Conservation (phyloP, 1,140 invertebrate species). For the Chelonus insularis region DNA sequence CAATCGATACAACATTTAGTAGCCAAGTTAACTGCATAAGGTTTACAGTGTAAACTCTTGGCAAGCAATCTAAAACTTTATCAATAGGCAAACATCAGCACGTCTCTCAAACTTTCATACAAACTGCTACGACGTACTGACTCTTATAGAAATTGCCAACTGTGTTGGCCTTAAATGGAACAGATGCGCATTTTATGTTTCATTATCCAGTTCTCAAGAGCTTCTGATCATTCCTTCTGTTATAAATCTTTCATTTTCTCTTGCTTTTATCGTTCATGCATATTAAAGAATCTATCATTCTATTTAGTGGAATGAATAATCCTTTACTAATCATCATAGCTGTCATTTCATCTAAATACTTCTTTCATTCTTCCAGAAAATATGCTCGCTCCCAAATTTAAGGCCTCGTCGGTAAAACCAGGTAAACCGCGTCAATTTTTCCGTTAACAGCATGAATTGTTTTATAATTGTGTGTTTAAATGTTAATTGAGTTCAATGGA, state of each 20-base stretch:
- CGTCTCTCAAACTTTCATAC: conserved; percentile 22
- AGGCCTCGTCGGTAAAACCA: conserved; percentile 73
- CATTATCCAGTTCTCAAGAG: background rate
- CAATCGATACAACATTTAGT: background rate
- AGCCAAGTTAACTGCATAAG: background rate
- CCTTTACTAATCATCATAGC: no score
- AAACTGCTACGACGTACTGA: conserved; percentile 24
- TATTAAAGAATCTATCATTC: no score
- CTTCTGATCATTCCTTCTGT: conserved; percentile 32
- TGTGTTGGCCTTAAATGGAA: conserved; percentile 19
- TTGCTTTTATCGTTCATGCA: no score
- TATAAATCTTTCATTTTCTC: no score
- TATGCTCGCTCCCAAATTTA: conserved; percentile 77
- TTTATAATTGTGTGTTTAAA: no score
- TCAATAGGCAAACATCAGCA: conserved; percentile 26
- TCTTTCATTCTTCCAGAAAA: conserved; percentile 67
- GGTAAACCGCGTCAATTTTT: conserved; percentile 69
- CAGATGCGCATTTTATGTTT: conserved; percentile 19
- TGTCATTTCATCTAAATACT: background rate
- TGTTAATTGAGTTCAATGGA: no score
- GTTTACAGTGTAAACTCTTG: background rate
- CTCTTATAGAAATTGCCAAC: conserved; percentile 9
- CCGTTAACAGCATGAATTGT: no score
- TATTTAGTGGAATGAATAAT: no score
- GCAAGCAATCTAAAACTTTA: conserved; percentile 26